A percentile compares a stretch with the other conserved stretches of the same genome.
phyloP scores from a whole-genome alignment of 1,140 invertebrate genomes.

The Acarapis woodi region DNA sequence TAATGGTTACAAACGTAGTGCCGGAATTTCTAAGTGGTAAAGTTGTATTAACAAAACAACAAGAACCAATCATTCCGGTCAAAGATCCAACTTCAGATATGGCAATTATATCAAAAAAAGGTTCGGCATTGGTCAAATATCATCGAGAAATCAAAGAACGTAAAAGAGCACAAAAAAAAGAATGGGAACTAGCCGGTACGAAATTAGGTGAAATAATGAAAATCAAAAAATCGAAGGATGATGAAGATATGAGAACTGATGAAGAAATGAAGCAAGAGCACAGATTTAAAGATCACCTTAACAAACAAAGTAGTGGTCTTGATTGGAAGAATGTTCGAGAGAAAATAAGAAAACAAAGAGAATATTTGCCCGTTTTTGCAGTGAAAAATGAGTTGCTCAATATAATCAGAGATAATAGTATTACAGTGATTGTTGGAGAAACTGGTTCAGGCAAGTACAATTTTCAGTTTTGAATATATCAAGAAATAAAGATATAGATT shows the following conservation, averaged over 20 bases:
- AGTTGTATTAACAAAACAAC: conserved; percentile 96
- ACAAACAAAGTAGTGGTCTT: too few relatives aligned
- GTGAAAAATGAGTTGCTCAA: conserved; percentile 71
- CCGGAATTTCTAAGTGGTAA: conserved; percentile 94
- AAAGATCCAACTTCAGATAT: conserved; percentile 88
- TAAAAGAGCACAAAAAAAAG: conserved; percentile 83
- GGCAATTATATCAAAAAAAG: conserved; percentile 86
- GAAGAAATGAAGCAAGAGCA: conserved; percentile 51
- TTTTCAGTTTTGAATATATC: too few relatives aligned
- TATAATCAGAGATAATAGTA: conserved; percentile 74
- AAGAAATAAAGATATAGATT: too few relatives aligned
- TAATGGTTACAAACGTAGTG: conserved; percentile 91
- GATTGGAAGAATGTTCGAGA: conserved; percentile 24
- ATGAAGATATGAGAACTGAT: conserved; percentile 29
- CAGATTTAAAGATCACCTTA: conserved; percentile 88
- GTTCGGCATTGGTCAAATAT: conserved; percentile 47
- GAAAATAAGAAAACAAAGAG: conserved; percentile 57
- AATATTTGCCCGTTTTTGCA: conserved; percentile 83
- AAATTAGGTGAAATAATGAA: conserved; percentile 93
- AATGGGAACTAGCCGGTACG: conserved; percentile 93
- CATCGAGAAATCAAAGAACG: conserved; percentile 88
- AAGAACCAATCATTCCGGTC: conserved; percentile 73
- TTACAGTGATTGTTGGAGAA: conserved; percentile 89
- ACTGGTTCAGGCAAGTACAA: conserved; percentile 93
- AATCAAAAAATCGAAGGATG: conserved; percentile 41